Percentiles rank a stretch among this genome's conserved stretches.
Conservation (phyloP, 2,113 vertebrate species). For the Paratilapia polleni region DNA sequence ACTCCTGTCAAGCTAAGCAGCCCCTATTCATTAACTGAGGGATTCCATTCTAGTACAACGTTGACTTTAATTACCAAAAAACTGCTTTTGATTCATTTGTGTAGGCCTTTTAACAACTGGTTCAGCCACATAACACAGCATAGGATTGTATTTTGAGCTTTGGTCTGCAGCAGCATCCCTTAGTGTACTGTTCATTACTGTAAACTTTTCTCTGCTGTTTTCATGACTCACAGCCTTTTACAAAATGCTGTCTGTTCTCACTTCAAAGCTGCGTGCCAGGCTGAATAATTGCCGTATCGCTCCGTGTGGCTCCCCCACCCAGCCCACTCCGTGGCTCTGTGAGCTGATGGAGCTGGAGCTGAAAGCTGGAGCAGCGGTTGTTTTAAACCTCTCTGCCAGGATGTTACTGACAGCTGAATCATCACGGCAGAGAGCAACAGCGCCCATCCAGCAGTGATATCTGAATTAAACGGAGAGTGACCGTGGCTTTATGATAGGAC, state of each 20-base stretch:
- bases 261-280: slow-evolving; percentile 49
- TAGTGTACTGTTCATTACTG: background rate
- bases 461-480: slow-evolving; percentile 3
- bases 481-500: background rate
- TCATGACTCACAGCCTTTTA: slow-evolving; percentile 43
- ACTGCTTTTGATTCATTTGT: slow-evolving; percentile 9
- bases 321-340: background rate
- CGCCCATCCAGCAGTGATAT: background rate
- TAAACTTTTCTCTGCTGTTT: slow-evolving; percentile 18
- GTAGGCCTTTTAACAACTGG: background rate
- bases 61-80: slow-evolving; percentile 9
- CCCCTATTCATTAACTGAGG: background rate
- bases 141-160: background rate
- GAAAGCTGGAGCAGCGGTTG: slow-evolving; percentile 13
- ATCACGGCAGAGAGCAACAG: background rate
- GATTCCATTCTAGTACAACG: background rate
- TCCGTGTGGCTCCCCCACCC: slow-evolving; percentile 9
- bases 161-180: background rate
- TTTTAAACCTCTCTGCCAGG: slow-evolving; percentile 32
- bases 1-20: background rate
- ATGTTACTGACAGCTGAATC: slow-evolving; percentile 30
- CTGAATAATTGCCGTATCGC: slow-evolving; percentile 49
- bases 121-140: background rate
- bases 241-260: slow-evolving; percentile 56
- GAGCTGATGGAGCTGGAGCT: slow-evolving; percentile 26